Conservation (phyloP, 2,888 invertebrate genomes). For the Drosophila kambysellisi region DNA sequence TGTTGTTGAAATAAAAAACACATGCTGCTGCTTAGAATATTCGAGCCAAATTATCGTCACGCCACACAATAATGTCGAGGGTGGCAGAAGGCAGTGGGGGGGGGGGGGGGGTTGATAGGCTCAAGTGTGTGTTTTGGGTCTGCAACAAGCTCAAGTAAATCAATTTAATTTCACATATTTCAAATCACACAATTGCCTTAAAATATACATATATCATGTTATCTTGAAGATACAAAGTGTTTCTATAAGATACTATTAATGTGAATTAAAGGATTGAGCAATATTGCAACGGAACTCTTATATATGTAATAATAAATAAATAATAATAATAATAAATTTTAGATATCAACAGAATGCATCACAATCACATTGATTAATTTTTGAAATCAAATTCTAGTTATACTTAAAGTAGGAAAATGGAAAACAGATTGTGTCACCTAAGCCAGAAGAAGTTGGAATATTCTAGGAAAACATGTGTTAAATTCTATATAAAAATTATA, state of each 20-base stretch:
- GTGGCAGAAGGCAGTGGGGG: neutral
- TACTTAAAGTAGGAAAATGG: neutral
- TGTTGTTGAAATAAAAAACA: constrained; percentile 58
- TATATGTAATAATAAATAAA: neutral
- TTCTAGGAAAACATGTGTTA: neutral
- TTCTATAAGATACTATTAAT: neutral
- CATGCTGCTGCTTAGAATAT: constrained; percentile 59
- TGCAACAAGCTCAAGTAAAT: constrained; percentile 15
- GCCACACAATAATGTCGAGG: constrained; percentile 1
- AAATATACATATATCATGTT: neutral
- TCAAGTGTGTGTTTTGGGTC: constrained; percentile 15
- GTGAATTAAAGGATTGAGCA: neutral
- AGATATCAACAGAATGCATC: too few relatives aligned
- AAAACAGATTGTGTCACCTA: neutral
- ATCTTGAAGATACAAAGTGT: neutral
- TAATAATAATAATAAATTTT: neutral
- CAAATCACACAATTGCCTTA: constrained; percentile 10
- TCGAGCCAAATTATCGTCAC: constrained; percentile 17
- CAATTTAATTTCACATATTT: constrained; percentile 17
- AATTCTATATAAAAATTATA: neutral
- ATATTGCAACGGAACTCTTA: neutral
- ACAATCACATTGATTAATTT: too few relatives aligned
- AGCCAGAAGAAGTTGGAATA: neutral
- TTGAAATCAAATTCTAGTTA: neutral
- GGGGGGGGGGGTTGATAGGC: constrained; percentile 20